Evolutionary conservation across 2,113 vertebrate genomes (phyloP), one percentile per base, ranked within the genome.

Genomic region (Todiramphus saurophagus): DNA sequence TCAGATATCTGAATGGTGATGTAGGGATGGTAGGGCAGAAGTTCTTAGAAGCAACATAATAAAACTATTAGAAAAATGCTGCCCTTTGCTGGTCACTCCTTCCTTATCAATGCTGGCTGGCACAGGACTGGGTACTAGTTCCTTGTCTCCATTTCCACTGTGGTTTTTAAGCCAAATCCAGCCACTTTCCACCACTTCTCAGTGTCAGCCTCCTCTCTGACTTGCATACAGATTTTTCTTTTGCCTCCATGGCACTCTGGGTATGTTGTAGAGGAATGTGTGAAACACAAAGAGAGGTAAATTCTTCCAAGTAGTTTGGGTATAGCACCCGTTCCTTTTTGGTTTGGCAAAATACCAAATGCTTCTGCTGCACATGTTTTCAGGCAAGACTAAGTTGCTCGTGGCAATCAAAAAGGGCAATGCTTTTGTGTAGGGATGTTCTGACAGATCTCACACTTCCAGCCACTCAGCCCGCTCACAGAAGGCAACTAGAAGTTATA

Each of bases 251-350:
- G 85, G 93, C 63, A 50, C 84, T 66, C 78, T 13, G 77, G 53
- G 24, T 79, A 56, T 53, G 58, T 8, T 53, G 67, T 12, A 79
- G 66, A 93, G 58, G 44, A 84, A 95, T 95, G 44, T 0, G 0
- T 50, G 70, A 82, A 93, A 60, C 33, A 94, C 66, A 87, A 76
- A 93, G 81, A 48, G 80, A 82, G 33, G 28, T 89, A 62, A 83
- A 79, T 75, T 64, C 53, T 93, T 94, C 64, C 69, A 62, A 87
- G 58, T 14, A n/a, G 30, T 70, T 69, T 70, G 79, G 75, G 75
- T 90, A 27, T 66, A 90, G 48, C 92, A 93, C 83, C 76, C 73
- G 10, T 18, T 94, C 72, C 72, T 59, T 96, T 88, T 83, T 77
- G 41, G 37, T 77, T 81, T 93, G 86, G 86, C 79, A 83, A 90